These are phyloP conservation scores for Oeneis ivallda DNA, from an alignment of 2,888 invertebrate genomes.

Conservation along the genomic window DNA sequence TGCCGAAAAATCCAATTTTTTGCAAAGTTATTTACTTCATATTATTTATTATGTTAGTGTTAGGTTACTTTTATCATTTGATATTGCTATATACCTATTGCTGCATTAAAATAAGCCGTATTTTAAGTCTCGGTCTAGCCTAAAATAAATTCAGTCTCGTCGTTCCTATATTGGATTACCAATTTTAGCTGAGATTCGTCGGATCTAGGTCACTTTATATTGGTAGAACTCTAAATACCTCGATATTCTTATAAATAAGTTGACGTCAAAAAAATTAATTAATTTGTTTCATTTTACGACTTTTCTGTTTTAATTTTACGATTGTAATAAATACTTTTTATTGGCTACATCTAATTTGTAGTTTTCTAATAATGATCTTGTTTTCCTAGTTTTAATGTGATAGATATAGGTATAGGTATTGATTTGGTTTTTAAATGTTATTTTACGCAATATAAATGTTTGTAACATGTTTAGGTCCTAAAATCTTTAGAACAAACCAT, in stretches of 20 bases:
- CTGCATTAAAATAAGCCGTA: too few relatives aligned
- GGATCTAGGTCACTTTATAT: slow-evolving; percentile 22
- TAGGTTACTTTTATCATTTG: neutral
- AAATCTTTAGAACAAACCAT: too few relatives aligned
- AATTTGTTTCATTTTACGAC: slow-evolving; percentile 1
- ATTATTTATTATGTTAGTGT: too few relatives aligned
- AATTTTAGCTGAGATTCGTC: slow-evolving; percentile 15
- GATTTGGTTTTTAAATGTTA: neutral
- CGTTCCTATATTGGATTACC: slow-evolving; percentile 18
- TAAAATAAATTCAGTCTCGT: slow-evolving; percentile 21
- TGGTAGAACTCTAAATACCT: slow-evolving; percentile 1
- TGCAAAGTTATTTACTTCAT: too few relatives aligned
- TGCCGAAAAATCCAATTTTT: too few relatives aligned
- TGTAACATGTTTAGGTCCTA: too few relatives aligned
- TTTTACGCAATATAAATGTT: neutral
- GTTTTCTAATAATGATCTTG: neutral
- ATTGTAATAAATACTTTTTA: slow-evolving; percentile 1
- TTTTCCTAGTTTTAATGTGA: neutral
- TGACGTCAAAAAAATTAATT: slow-evolving; percentile 8
- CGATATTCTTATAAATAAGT: slow-evolving; percentile 6
- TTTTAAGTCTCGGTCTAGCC: neutral
- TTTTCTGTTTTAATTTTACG: slow-evolving; percentile 14
- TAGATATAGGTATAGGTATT: too few relatives aligned
- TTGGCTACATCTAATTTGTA: neutral
- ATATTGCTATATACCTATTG: neutral